Conservation (phyloP, 2,888 invertebrate species). For the Eupithecia centaureata region DNA sequence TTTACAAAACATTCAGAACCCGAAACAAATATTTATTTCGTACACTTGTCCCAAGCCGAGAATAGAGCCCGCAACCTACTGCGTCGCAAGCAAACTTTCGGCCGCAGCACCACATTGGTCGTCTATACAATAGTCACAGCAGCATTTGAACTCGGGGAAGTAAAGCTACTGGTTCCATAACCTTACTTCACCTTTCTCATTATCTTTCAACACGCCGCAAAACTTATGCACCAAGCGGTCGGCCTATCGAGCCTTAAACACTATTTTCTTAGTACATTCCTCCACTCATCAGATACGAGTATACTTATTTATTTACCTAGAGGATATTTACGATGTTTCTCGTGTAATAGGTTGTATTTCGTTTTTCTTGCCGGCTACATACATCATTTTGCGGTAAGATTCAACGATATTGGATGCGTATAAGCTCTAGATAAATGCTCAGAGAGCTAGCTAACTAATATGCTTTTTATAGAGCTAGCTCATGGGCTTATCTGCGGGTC, state of each 20-base stretch:
- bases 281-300: constrained; percentile 74
- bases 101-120: too few species aligned
- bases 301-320: constrained; percentile 79
- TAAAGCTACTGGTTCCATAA: constrained; percentile 18
- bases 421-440: constrained; percentile 4
- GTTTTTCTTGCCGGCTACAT: constrained; percentile 71
- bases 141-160: neutral
- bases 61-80: too few species aligned
- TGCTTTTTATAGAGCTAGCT: too few species aligned
- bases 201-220: constrained; percentile 78
- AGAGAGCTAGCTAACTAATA: neutral
- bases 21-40: too few species aligned
- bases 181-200: constrained; percentile 51
- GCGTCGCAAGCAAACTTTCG: too few species aligned
- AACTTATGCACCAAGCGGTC: constrained; percentile 74
- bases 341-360: constrained; percentile 76
- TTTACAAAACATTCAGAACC: too few species aligned
- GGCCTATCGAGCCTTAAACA: constrained; percentile 76
- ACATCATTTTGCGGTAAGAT: constrained; percentile 70
- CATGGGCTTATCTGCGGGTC: neutral
- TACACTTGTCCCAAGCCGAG: too few species aligned
- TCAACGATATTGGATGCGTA: constrained; percentile 60
- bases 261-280: constrained; percentile 73
- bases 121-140: neutral
- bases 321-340: constrained; percentile 79